Percentiles rank a stretch among this genome's conserved stretches.
Conservation (phyloP, 2,113 vertebrate genomes). For the Gymnobelideus leadbeateri region DNA sequence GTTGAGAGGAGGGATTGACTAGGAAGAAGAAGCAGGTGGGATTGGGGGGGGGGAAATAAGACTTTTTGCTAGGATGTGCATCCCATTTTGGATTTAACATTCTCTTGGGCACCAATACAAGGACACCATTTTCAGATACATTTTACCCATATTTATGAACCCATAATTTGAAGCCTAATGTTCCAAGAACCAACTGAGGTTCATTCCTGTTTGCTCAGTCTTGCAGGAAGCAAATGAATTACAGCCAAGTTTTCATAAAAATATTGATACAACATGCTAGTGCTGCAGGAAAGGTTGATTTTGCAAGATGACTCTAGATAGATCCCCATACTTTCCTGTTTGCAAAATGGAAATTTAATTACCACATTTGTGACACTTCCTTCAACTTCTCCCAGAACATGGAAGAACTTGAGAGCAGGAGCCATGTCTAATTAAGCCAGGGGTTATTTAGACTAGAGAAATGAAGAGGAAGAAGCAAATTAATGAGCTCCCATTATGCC, state of each 20-base stretch:
- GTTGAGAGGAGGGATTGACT: not conserved
- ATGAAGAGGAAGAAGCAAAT: constrained; percentile 36
- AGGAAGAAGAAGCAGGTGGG: not conserved
- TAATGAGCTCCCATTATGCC: constrained; percentile 49
- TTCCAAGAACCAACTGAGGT: not conserved
- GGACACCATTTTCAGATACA: constrained; percentile 19
- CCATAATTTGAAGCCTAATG: constrained; percentile 12
- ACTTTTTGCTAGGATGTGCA: constrained; percentile 4
- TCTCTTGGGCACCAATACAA: not conserved
- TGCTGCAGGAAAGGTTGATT: constrained; percentile 39
- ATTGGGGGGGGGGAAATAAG: not conserved
- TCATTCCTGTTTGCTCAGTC: not conserved
- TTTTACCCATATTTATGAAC: constrained; percentile 14
- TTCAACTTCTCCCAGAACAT: constrained; percentile 57
- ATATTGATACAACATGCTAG: constrained; percentile 22
- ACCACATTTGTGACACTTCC: constrained; percentile 53
- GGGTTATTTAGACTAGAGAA: constrained; percentile 63
- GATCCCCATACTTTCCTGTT: constrained; percentile 40
- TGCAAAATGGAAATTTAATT: constrained; percentile 66
- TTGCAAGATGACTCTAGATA: constrained; percentile 42
- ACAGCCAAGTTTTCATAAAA: constrained; percentile 39
- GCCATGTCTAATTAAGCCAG: constrained; percentile 68
- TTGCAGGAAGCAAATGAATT: constrained; percentile 27
- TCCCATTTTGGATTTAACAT: not conserved
- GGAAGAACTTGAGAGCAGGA: constrained; percentile 58